Evolutionary conservation across 2,113 vertebrate species (phyloP).

Genomic region (Panurus biarmicus): DNA sequence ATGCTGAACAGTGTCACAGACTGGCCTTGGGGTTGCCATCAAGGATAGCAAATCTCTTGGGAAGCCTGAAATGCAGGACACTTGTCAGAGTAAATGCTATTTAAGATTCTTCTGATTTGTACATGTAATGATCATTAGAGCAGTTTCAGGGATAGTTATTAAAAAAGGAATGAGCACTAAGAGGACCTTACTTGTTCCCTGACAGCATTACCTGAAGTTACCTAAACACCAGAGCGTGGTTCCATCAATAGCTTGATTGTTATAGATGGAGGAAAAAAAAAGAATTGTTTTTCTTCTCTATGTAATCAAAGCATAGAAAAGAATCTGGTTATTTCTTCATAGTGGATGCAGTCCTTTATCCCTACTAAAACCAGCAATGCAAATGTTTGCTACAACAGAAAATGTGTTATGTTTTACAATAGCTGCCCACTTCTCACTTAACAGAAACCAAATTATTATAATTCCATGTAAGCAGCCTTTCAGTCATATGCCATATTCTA

Average conservation of each 20-base stretch:
- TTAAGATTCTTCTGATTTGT: neutral
- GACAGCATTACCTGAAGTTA: neutral
- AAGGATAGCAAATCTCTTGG: neutral
- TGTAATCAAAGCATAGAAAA: neutral
- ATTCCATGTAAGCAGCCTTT: neutral
- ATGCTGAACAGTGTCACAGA: neutral
- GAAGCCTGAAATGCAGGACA: neutral
- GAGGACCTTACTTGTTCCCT: neutral
- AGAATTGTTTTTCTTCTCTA: neutral
- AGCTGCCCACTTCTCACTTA: neutral
- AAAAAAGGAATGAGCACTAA: neutral
- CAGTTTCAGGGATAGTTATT: neutral
- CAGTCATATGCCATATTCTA: neutral
- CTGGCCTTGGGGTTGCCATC: neutral
- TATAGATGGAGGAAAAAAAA: neutral
- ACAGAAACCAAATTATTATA: neutral
- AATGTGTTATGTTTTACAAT: neutral
- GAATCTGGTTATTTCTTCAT: neutral
- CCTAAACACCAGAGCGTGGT: neutral
- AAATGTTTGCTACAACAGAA: neutral
- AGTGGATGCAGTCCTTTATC: neutral
- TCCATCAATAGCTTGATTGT: neutral
- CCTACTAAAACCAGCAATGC: neutral
- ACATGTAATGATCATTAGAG: neutral
- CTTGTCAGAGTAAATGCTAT: neutral